Conservation (phyloP, 2,113 vertebrate genomes). For the Sisor rabdophorus region DNA sequence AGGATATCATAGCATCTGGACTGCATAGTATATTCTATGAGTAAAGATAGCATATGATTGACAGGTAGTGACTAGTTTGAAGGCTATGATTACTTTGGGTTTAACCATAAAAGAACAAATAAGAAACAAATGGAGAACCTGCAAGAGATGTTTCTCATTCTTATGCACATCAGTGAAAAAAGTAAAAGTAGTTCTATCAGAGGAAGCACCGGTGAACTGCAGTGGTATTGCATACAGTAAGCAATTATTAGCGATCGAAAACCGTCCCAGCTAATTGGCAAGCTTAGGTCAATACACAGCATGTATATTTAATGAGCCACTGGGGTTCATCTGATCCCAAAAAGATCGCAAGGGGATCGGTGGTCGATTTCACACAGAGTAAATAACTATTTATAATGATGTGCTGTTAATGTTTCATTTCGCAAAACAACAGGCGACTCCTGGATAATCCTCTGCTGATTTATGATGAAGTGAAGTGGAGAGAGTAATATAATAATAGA, state of each 20-base stretch:
- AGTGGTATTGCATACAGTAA: constrained; percentile 31
- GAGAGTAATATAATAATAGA: too few species aligned
- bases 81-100: not conserved
- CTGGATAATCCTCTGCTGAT: not conserved
- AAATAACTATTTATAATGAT: constrained; percentile 48
- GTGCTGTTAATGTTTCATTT: constrained; percentile 40
- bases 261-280: constrained; percentile 49
- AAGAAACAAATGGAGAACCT: constrained; percentile 10
- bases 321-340: constrained; percentile 48
- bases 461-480: not conserved
- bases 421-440: constrained; percentile 28
- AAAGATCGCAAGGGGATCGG: constrained; percentile 44
- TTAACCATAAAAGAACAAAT: not conserved
- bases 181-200: constrained; percentile 26
- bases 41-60: too few species aligned
- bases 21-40: too few species aligned
- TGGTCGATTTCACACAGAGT: constrained; percentile 46
- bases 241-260: constrained; percentile 50
- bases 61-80: too few species aligned
- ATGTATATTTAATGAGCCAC: constrained; percentile 52
- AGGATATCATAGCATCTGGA: too few species aligned
- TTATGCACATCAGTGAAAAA: constrained; percentile 29
- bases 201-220: constrained; percentile 21
- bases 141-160: constrained; percentile 14
- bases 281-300: constrained; percentile 54